Conservation (phyloP, 1,140 invertebrate genomes). For the Euborellia annulipes region DNA sequence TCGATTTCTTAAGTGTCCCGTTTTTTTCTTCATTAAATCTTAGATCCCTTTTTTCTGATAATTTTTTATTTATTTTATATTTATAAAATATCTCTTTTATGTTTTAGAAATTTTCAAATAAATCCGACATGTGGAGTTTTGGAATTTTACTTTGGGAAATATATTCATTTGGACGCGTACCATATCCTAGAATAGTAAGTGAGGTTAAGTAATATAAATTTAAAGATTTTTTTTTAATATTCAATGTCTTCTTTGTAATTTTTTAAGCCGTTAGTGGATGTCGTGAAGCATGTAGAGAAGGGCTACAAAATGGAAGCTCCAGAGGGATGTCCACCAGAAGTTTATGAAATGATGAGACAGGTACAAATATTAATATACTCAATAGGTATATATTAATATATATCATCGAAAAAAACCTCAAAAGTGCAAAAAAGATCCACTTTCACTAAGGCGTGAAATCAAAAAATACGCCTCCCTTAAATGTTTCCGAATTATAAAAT, state of each 20-base stretch:
- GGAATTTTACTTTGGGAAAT: conserved; percentile 99
- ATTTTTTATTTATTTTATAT: conserved; percentile 8
- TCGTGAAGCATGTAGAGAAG: conserved; percentile 93
- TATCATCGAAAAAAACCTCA: too few relatives aligned
- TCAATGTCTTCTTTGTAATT: conserved; percentile 14
- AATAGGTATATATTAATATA: neutral
- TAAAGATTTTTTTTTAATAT: too few relatives aligned
- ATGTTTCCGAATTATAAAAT: neutral
- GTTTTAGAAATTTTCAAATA: conserved; percentile 88
- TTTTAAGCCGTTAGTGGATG: conserved; percentile 81
- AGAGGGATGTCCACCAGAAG: conserved; percentile 87
- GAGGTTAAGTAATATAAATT: conserved; percentile 32
- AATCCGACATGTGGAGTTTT: conserved; percentile 99
- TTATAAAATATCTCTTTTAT: conserved; percentile 23
- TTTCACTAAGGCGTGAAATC: neutral
- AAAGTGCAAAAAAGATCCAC: neutral
- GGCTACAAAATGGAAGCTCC: conserved; percentile 99
- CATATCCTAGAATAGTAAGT: conserved; percentile 97
- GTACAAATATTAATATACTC: conserved; percentile 23
- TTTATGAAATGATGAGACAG: conserved; percentile 92
- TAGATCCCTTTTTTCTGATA: too few relatives aligned
- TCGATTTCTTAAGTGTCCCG: too few relatives aligned
- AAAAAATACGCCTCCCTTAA: neutral
- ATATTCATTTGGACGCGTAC: conserved; percentile 97
- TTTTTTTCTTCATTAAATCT: too few relatives aligned